Conservation (phyloP, 1,140 invertebrate species). For the Bacillus rossius region DNA sequence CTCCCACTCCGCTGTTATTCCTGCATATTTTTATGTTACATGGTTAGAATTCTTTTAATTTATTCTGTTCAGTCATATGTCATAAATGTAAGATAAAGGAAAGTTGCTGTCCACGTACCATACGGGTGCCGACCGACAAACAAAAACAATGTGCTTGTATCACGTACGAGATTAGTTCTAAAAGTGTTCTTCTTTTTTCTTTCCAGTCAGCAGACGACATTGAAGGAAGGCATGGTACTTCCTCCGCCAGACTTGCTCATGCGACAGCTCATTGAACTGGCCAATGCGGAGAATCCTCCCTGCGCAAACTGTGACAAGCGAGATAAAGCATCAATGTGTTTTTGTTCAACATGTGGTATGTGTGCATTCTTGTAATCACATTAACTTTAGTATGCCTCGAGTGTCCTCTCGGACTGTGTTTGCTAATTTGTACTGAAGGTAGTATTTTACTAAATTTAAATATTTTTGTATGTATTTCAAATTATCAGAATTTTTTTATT, state of each 20-base stretch:
- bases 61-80: too few relatives aligned
- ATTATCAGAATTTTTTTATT: too few relatives aligned
- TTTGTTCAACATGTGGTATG: constrained; percentile 63
- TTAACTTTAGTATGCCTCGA: background rate
- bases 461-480: too few relatives aligned
- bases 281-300: constrained; percentile 59
- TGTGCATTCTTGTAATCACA: background rate
- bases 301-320: constrained; percentile 65
- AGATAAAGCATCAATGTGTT: constrained; percentile 59
- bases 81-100: too few relatives aligned
- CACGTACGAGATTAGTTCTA: too few relatives aligned
- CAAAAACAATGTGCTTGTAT: background rate
- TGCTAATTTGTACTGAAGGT: background rate
- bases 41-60: too few relatives aligned
- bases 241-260: constrained; percentile 57
- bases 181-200: constrained; percentile 13
- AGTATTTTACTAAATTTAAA: too few relatives aligned
- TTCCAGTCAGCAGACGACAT: constrained; percentile 50
- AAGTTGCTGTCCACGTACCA: too few relatives aligned
- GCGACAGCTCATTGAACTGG: constrained; percentile 56
- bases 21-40: too few relatives aligned
- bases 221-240: constrained; percentile 53
- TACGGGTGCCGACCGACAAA: too few relatives aligned
- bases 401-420: background rate
- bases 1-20: too few relatives aligned